Percentiles rank a stretch among this genome's conserved stretches.
phyloP scores from a whole-genome alignment of 2,113 vertebrate genomes.

The Varanus salvator region DNA sequence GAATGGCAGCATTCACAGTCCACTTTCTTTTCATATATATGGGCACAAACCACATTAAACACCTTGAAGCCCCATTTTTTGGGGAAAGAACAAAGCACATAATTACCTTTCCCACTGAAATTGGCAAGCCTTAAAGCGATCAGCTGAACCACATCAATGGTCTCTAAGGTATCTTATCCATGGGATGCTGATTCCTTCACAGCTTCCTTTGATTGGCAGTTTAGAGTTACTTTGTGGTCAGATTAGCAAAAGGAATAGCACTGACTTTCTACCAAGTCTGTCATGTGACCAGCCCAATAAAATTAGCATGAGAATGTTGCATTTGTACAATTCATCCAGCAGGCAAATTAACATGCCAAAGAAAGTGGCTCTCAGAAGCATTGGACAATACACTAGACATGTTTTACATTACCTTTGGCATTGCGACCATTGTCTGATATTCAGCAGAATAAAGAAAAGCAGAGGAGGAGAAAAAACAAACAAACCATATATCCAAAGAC shows the following conservation, averaged over 20 bases:
- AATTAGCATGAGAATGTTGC: slow-evolving; percentile 70
- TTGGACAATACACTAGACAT: slow-evolving; percentile 50
- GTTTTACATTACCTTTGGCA: slow-evolving; percentile 92
- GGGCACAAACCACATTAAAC: not conserved
- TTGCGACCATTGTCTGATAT: slow-evolving; percentile 95
- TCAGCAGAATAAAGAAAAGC: slow-evolving; percentile 76
- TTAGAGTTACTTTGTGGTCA: slow-evolving; percentile 49
- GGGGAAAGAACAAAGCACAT: not conserved
- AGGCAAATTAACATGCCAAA: slow-evolving; percentile 78
- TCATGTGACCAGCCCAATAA: slow-evolving; percentile 58
- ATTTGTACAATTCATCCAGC: slow-evolving; percentile 79
- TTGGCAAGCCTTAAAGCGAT: not conserved
- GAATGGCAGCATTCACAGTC: not conserved
- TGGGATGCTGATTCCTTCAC: slow-evolving; percentile 51
- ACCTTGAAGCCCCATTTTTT: not conserved
- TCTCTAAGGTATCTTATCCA: slow-evolving; percentile 16
- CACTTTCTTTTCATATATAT: not conserved
- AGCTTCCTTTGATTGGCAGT: slow-evolving; percentile 52
- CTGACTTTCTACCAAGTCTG: slow-evolving; percentile 56
- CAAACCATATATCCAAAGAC: slow-evolving; percentile 73
- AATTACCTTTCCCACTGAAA: not conserved
- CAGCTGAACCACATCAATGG: not conserved
- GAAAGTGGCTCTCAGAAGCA: slow-evolving; percentile 70
- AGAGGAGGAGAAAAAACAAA: slow-evolving; percentile 74
- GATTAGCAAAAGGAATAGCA: slow-evolving; percentile 45